phyloP scores from a whole-genome alignment of 2,888 invertebrate species.

The Drosophila aldrichi region DNA sequence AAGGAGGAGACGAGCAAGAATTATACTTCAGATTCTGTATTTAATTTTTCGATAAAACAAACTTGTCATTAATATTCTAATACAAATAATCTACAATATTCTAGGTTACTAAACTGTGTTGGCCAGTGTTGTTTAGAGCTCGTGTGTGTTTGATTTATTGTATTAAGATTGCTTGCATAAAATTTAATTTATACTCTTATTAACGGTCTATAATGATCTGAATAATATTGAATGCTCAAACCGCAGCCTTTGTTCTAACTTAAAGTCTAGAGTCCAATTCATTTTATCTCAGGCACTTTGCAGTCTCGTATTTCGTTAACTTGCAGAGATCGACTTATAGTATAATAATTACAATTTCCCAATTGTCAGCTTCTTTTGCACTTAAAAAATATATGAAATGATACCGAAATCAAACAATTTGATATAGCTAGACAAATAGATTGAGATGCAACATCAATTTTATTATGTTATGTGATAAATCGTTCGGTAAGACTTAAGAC shows the following conservation, averaged over 20 bases:
- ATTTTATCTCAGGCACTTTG: not conserved
- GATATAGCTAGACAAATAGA: not conserved
- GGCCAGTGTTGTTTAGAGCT: not conserved
- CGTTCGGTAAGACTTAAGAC: conserved; percentile 14
- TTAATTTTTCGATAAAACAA: no score
- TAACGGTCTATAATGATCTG: conserved; percentile 5
- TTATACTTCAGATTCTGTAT: no score
- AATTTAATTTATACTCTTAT: conserved; percentile 5
- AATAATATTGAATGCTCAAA: not conserved
- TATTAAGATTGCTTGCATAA: not conserved
- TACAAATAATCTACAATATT: no score
- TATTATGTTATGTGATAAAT: conserved; percentile 28
- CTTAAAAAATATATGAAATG: no score
- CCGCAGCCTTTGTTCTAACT: not conserved
- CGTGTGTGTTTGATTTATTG: not conserved
- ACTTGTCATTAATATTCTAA: no score
- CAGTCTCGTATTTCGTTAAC: not conserved
- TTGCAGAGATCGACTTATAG: not conserved
- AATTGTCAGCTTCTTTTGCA: not conserved
- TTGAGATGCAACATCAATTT: conserved; percentile 34
- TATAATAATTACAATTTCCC: not conserved
- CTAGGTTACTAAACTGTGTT: not conserved
- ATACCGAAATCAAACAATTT: not conserved
- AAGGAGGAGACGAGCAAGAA: no score
- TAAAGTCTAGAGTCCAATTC: conserved; percentile 2